Evolutionary conservation across 2,888 invertebrate genomes (phyloP).

Genomic region (Orthosia incerta): DNA sequence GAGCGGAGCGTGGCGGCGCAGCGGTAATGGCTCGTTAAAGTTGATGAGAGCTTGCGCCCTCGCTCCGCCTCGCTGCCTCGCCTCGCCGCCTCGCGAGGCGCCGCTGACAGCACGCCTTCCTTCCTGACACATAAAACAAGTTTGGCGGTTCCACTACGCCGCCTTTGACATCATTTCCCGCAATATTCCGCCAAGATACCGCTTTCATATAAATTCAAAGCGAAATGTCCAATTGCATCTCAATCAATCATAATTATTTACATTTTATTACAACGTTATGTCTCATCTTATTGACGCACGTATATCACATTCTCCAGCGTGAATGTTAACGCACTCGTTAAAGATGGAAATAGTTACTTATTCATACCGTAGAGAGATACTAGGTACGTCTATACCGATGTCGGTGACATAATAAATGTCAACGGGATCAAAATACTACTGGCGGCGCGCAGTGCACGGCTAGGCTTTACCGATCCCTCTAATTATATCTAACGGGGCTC

Average conservation of each 20-base stretch:
- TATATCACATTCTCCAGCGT: constrained; percentile 52
- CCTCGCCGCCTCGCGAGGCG: constrained; percentile 70
- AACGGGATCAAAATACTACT: constrained; percentile 84
- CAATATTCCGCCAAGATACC: constrained; percentile 49
- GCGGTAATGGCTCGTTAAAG: constrained; percentile 89
- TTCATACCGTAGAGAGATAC: constrained; percentile 55
- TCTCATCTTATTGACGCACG: constrained; percentile 52
- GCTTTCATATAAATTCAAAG: constrained; percentile 50
- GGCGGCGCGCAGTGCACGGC: constrained; percentile 77
- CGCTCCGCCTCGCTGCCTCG: constrained; percentile 76
- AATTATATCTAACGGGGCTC: constrained; percentile 88
- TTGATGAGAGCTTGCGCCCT: constrained; percentile 88
- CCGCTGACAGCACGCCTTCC: constrained; percentile 76
- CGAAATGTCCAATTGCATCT: constrained; percentile 41
- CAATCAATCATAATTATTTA: constrained; percentile 60
- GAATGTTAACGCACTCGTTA: constrained; percentile 66
- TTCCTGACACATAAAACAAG: constrained; percentile 75
- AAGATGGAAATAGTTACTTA: constrained; percentile 64
- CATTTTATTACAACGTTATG: constrained; percentile 48
- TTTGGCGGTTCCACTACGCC: constrained; percentile 64
- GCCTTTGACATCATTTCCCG: constrained; percentile 49
- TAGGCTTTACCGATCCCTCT: constrained; percentile 84
- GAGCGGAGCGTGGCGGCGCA: constrained; percentile 71
- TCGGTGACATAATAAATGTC: constrained; percentile 87
- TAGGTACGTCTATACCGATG: constrained; percentile 66